phyloP scores from a whole-genome alignment of 2,888 invertebrate genomes.

The Campoletis raptor region DNA sequence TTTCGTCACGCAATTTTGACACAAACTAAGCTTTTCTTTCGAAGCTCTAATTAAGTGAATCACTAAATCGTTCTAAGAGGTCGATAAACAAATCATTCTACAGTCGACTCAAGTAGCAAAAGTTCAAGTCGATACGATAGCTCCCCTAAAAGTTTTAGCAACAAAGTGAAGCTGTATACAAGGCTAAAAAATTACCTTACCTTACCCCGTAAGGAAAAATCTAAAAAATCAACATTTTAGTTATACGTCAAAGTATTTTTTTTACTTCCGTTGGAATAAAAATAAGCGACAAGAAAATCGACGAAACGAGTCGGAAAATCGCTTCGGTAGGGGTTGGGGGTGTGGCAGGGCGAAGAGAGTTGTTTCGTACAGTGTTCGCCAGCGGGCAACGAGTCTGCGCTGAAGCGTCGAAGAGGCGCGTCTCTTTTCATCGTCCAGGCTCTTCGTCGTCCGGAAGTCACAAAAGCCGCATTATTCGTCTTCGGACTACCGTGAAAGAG shows the following conservation, averaged over 20 bases:
- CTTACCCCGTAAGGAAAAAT: background rate
- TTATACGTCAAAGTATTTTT: background rate
- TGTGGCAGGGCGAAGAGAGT: slow-evolving; percentile 20
- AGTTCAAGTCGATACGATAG: background rate
- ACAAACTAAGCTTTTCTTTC: background rate
- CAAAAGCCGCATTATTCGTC: slow-evolving; percentile 64
- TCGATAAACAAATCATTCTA: background rate
- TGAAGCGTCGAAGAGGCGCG: slow-evolving; percentile 74
- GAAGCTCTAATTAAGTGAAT: background rate
- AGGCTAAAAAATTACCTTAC: too few relatives aligned
- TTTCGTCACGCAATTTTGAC: too few relatives aligned
- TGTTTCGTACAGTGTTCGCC: slow-evolving; percentile 31
- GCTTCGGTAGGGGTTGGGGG: slow-evolving; percentile 3
- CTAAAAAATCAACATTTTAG: background rate
- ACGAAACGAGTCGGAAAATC: background rate
- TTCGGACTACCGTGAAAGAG: slow-evolving; percentile 66
- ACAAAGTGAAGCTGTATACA: background rate
- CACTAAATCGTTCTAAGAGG: background rate
- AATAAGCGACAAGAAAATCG: background rate
- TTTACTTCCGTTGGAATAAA: background rate
- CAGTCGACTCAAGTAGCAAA: background rate
- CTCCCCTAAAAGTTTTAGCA: background rate
- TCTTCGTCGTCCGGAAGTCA: slow-evolving; percentile 60
- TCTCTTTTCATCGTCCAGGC: slow-evolving; percentile 57
- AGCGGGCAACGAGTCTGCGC: slow-evolving; percentile 76